These are phyloP conservation scores for Carabus problematicus DNA, from an alignment of 2,888 invertebrate species.

Conservation along the genomic window DNA sequence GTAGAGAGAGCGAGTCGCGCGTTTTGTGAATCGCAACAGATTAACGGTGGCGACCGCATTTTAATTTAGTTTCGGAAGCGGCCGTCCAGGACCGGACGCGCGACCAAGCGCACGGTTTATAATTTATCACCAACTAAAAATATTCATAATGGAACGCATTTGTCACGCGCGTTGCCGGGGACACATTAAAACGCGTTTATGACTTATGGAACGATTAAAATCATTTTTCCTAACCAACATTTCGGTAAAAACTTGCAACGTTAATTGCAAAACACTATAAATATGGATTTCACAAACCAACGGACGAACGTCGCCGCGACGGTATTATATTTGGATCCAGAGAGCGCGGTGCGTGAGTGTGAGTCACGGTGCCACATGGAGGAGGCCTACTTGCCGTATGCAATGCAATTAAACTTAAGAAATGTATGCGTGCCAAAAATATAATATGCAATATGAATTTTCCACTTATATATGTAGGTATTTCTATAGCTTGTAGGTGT, in stretches of 20 bases:
- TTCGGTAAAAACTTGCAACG: too few relatives aligned
- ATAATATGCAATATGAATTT: neutral
- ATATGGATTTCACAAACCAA: too few relatives aligned
- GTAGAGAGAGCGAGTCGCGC: too few relatives aligned
- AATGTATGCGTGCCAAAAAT: constrained; percentile 35
- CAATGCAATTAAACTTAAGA: constrained; percentile 33
- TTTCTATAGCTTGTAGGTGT: too few relatives aligned
- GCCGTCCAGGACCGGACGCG: constrained; percentile 22
- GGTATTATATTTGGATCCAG: too few relatives aligned
- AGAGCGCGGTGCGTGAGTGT: too few relatives aligned
- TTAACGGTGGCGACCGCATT: constrained; percentile 26
- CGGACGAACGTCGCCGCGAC: too few relatives aligned
- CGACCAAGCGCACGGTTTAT: constrained; percentile 16
- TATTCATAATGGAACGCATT: constrained; percentile 36
- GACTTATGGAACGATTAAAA: constrained; percentile 30
- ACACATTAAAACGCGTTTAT: constrained; percentile 28
- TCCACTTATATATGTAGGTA: too few relatives aligned
- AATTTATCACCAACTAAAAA: constrained; percentile 38
- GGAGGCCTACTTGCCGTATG: neutral
- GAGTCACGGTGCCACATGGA: too few relatives aligned
- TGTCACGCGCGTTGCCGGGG: constrained; percentile 13
- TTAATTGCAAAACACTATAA: too few relatives aligned
- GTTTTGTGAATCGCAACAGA: constrained; percentile 25
- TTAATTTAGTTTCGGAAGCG: constrained; percentile 33
- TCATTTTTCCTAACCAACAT: constrained; percentile 19